These are phyloP conservation scores for Pemphigus obesinymphae DNA, from an alignment of 1,140 invertebrate genomes.

Conservation along the genomic window DNA sequence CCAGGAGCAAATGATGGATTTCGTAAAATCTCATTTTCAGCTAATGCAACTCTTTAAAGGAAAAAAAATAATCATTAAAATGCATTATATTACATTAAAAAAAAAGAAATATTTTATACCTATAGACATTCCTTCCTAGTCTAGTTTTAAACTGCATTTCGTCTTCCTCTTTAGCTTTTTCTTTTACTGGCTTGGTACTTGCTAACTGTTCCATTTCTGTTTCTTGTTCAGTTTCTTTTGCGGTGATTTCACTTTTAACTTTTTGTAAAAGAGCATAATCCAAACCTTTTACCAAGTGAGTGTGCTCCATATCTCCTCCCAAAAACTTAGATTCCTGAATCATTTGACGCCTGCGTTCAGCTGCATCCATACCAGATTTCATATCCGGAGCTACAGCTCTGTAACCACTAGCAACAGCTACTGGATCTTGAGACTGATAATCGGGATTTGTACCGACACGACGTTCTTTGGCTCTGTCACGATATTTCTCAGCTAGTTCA, in stretches of 20 bases:
- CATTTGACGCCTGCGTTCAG: conserved; percentile 88
- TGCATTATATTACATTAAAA: conserved; percentile 45
- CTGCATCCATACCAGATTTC: conserved; percentile 88
- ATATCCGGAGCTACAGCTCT: conserved; percentile 91
- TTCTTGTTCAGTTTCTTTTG: conserved; percentile 77
- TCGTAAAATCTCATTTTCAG: conserved; percentile 66
- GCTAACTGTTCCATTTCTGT: conserved; percentile 73
- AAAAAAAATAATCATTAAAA: background rate
- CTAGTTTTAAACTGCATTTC: conserved; percentile 77
- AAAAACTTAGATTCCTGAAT: conserved; percentile 99
- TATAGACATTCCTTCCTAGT: conserved; percentile 68
- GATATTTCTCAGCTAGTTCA: conserved; percentile 90
- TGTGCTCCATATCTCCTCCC: conserved; percentile 99
- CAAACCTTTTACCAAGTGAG: conserved; percentile 98
- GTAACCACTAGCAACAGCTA: conserved; percentile 84
- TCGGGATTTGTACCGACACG: conserved; percentile 81
- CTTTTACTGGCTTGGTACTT: conserved; percentile 54
- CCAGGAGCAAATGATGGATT: conserved; percentile 95
- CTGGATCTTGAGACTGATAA: conserved; percentile 75
- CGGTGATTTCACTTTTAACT: conserved; percentile 77
- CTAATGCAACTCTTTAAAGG: conserved; percentile 52
- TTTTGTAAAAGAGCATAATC: conserved; percentile 99
- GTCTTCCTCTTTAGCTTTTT: conserved; percentile 60
- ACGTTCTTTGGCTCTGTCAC: conserved; percentile 89
- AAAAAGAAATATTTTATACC: background rate